A percentile compares a stretch with the other conserved stretches of the same genome.
phyloP scores from a whole-genome alignment of 2,888 invertebrate species.

The Schizaphis graminum region DNA sequence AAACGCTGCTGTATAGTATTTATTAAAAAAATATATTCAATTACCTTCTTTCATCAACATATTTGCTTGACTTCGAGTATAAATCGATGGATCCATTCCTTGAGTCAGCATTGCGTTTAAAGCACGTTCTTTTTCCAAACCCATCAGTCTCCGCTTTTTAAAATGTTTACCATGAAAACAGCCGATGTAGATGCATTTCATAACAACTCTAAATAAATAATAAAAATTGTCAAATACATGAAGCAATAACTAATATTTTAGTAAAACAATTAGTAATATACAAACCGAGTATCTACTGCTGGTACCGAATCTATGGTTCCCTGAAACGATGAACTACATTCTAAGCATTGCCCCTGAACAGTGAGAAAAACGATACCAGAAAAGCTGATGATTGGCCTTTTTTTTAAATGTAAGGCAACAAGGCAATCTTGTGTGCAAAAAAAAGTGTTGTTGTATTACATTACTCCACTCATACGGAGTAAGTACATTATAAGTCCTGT shows the following conservation, averaged over 20 bases:
- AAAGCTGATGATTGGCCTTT: conserved; percentile 19
- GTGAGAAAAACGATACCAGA: conserved; percentile 9
- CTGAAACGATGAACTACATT: conserved; percentile 34
- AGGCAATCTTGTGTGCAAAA: conserved; percentile 25
- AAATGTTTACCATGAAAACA: conserved; percentile 20
- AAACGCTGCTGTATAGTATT: too few relatives aligned
- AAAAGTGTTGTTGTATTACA: conserved; percentile 28
- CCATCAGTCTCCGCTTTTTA: conserved; percentile 27
- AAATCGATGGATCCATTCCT: conserved; percentile 20
- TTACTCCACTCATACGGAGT: conserved; percentile 32
- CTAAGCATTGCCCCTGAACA: neutral
- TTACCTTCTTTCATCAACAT: conserved; percentile 26
- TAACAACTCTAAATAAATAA: conserved; percentile 37
- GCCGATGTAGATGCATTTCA: conserved; percentile 22
- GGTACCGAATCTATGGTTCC: conserved; percentile 39
- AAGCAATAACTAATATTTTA: conserved; percentile 18
- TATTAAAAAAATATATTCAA: too few relatives aligned
- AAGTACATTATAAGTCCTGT: conserved; percentile 23
- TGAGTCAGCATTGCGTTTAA: conserved; percentile 20
- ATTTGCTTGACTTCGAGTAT: conserved; percentile 29
- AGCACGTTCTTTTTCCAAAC: conserved; percentile 19
- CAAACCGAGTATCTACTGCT: conserved; percentile 33
- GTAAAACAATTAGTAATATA: neutral
- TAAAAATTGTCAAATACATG: neutral
- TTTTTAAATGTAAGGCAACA: conserved; percentile 32